Base-by-base conservation (phyloP, 2,888 invertebrate species). In the Lutraria lutraria region DNA sequence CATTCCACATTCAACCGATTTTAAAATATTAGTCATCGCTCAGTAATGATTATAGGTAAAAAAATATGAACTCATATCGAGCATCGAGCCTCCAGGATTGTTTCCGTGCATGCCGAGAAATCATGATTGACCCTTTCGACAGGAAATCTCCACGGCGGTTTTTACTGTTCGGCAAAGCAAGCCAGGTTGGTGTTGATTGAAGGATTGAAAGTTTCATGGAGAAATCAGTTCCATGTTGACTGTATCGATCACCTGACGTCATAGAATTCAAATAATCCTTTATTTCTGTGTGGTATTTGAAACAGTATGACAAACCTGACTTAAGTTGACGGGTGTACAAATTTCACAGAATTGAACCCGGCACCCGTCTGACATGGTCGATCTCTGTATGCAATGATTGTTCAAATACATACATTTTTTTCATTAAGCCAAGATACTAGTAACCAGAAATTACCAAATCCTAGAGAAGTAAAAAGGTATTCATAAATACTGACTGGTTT, bases 1-100 rank as follows among this genome's bases (percentile, higher is more conserved):
- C 56, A 80, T 21, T 56, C 43, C 52, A 53, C 53, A 81, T 52
- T 53, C 53, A 81, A 81, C 81, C 53, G 31, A 81, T 52, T 81
- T 81, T 13, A 31, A 56, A 15, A 34, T 76, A 31, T 76, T 76
- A 76, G 76, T 76, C 76, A 76, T 76, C 31, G 0, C 31, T n/a
- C 21, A 34, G 16, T 76, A 34, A 76, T 76, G 29, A 34, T 76
- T 76, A 76, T 76, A 76, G 76, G 76, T 68, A 68, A 76, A 34
- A n/a, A 76, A 31, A 76, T 15, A 0, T 12, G 76, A 76, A 29
- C 29, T 29, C 72, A 31, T 31, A 29, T 72, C 72, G 29, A 72
- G 31, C 13, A 72, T 29, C 15, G 29, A 72, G 31, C 34, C 76
- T 76, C 34, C 76, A 16, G 76, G 34, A 34, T 76, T 76, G 76